Conservation (phyloP, 1,140 invertebrate genomes). For the Pachypsylla venusta region DNA sequence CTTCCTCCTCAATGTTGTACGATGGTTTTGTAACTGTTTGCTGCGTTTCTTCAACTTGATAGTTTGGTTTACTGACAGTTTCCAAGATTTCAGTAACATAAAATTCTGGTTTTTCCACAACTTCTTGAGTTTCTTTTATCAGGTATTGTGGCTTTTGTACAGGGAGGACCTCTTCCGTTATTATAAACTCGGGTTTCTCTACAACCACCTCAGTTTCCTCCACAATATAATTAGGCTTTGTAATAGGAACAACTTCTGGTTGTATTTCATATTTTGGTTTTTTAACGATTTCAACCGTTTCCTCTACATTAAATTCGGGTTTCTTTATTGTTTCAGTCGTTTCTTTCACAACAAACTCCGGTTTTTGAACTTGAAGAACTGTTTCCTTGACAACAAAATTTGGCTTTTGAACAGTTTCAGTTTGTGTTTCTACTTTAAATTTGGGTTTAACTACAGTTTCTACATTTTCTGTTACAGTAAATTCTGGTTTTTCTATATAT, state of each 20-base stretch:
- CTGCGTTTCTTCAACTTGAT: neutral
- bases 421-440: neutral
- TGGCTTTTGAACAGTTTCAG: neutral
- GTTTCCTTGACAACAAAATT: neutral
- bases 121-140: neutral
- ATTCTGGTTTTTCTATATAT: neutral
- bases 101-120: neutral
- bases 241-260: neutral
- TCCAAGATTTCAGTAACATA: neutral
- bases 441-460: neutral
- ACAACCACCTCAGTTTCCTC: neutral
- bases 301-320: neutral
- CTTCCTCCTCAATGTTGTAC: neutral
- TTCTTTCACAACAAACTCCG: neutral
- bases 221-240: neutral
- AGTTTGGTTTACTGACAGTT: neutral
- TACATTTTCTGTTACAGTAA: neutral
- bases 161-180: neutral
- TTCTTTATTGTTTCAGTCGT: neutral
- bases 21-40: neutral
- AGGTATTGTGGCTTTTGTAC: neutral
- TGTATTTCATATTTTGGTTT: neutral
- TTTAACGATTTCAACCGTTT: neutral
- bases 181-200: neutral
- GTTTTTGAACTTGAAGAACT: neutral